Evolutionary conservation across 2,797 vertebrate species (phyloP), one percentile per base, ranked within the genome.

Genomic region (Muraenolepis orangiensis): DNA sequence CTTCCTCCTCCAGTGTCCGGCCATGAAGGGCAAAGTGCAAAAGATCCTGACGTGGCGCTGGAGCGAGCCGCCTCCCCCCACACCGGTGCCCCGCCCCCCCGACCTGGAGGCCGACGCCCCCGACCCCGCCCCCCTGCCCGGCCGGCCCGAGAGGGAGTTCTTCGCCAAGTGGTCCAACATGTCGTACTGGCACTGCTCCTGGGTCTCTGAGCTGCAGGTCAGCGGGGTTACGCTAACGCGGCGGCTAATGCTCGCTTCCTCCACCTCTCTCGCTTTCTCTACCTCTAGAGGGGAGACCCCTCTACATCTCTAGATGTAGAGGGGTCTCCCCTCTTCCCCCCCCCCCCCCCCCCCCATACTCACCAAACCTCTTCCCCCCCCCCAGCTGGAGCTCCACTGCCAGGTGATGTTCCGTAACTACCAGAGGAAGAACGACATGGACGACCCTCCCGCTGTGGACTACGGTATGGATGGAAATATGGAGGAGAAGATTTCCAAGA

Each of bases 401-500:
- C 97, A 98, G 86, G 97, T 99, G 77, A 97, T 98, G 97, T 98
- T 98, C 84, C 94, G 98, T 68, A 99, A 98, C 91, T 99, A 99
- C 84, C 98, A 99, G 87, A 95, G 98, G 67, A 99, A 98, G 86
- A 99, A 96, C 46, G 98, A 99, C 87, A 99, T 99, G 98, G 98
- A 99, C 14, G 98, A 99, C 40, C 98, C 97, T 0, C 96, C 97
- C 0, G 94, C 96, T 0, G 84, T 94, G 2, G 97, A 97, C 73
- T 96, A 96, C 20, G 97, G 95, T 0, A 93, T 85, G 3, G 95
- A 96, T 0, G 97, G 97, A 0, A 97, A 98, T n/a, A n/a, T n/a
- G 30, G 95, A 95, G 57, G 96, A 97, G 74, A 98, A 97, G 84
- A 96, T 94, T 74, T 87, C 95, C 0, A 99, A 98, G 81, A 94